These are phyloP conservation scores for Cynocephalus volans DNA, from an alignment of 2,113 vertebrate species.

Conservation along the genomic window DNA sequence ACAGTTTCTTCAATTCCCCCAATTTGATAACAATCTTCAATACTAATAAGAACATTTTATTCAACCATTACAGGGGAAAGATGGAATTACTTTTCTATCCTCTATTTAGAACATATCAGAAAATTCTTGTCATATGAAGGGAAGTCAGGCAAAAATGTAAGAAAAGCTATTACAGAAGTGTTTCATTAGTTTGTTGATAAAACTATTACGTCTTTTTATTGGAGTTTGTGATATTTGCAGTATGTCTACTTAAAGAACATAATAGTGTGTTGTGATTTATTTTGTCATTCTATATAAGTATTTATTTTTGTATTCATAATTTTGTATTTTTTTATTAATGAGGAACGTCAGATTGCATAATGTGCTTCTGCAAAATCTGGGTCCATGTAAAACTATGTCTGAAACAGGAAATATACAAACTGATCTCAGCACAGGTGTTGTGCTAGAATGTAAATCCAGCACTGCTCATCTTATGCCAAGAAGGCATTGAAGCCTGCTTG, in stretches of 20 bases:
- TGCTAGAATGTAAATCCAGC: background rate
- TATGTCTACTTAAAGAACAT: background rate
- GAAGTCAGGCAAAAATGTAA: background rate
- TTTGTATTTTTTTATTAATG: background rate
- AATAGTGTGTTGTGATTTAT: background rate
- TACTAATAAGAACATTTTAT: background rate
- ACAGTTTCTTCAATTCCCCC: background rate
- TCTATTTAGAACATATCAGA: background rate
- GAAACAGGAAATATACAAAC: background rate
- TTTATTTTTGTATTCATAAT: background rate
- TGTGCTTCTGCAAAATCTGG: background rate
- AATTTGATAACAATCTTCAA: background rate
- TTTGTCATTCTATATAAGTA: background rate
- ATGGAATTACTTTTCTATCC: background rate
- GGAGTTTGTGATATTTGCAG: constrained; percentile 5
- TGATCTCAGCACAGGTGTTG: background rate
- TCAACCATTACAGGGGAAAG: background rate
- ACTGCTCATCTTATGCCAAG: background rate
- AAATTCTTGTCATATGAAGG: background rate
- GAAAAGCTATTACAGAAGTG: background rate
- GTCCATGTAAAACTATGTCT: background rate
- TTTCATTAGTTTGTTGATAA: background rate
- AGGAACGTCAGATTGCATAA: background rate
- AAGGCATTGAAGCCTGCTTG: background rate
- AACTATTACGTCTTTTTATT: background rate